A percentile compares a stretch with the other conserved stretches of the same genome.
Conservation (phyloP, 2,888 invertebrate species). For the Celastrina argiolus region DNA sequence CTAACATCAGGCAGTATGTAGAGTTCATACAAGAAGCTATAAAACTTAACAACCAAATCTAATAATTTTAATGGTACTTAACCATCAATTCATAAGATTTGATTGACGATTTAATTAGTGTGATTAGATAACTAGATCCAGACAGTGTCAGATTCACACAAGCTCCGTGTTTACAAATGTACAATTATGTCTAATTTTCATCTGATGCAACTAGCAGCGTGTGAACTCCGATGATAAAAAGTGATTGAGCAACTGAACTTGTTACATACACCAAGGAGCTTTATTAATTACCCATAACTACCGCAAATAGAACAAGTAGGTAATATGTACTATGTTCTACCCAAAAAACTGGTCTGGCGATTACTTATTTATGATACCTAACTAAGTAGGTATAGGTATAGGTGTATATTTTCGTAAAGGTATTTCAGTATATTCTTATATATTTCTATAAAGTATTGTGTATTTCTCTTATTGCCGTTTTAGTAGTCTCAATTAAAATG, state of each 20-base stretch:
- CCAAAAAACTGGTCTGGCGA: background rate
- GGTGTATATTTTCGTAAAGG: no score
- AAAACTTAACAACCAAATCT: background rate
- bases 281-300: background rate
- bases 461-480: no score
- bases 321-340: background rate
- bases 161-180: conserved; percentile 15
- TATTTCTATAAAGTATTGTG: no score
- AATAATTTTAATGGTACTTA: background rate
- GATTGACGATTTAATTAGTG: background rate
- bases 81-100: background rate
- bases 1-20: background rate
- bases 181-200: conserved; percentile 15
- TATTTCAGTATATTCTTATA: no score
- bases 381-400: no score
- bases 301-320: background rate
- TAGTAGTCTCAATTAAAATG: background rate
- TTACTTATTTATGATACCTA: no score
- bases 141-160: background rate
- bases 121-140: background rate
- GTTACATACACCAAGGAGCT: background rate
- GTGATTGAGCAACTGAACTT: background rate
- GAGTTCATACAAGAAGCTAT: background rate
- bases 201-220: conserved; percentile 3
- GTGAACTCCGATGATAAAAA: conserved; percentile 1